phyloP scores from a whole-genome alignment of 2,113 vertebrate genomes.

The Oreochromis aureus region DNA sequence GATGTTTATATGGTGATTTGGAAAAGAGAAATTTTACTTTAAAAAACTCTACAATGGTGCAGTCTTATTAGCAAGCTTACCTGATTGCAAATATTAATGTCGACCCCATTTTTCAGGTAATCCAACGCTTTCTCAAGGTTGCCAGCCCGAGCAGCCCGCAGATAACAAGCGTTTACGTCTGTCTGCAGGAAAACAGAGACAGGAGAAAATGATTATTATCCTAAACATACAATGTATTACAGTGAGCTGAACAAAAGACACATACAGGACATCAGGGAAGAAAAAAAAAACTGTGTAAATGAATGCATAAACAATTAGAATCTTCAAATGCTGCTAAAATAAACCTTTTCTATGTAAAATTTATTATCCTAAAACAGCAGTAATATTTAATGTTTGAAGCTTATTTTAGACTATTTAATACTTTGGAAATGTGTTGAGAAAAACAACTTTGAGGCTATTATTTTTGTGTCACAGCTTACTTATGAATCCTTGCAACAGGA shows the following conservation, averaged over 20 bases:
- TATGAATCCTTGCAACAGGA: neutral
- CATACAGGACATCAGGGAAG: neutral
- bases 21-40: neutral
- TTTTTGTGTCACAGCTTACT: neutral
- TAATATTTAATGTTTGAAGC: neutral
- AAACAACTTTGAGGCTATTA: neutral
- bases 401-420: neutral
- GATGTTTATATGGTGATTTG: neutral
- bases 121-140: slow-evolving; percentile 96
- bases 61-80: slow-evolving; percentile 49
- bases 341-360: neutral
- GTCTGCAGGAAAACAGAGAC: slow-evolving; percentile 71
- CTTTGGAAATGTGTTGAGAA: neutral
- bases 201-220: neutral
- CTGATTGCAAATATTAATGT: slow-evolving; percentile 99
- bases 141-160: slow-evolving; percentile 92
- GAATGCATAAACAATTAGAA: neutral
- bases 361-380: neutral
- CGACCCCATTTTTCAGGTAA: slow-evolving; percentile 95
- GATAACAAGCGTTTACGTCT: slow-evolving; percentile 93
- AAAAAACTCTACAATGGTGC: neutral
- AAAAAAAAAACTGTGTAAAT: neutral
- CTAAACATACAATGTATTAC: neutral
- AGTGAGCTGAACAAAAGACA: neutral
- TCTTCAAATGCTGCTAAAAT: neutral